Conservation (phyloP, 2,888 invertebrate genomes). For the Caprella mutica region DNA sequence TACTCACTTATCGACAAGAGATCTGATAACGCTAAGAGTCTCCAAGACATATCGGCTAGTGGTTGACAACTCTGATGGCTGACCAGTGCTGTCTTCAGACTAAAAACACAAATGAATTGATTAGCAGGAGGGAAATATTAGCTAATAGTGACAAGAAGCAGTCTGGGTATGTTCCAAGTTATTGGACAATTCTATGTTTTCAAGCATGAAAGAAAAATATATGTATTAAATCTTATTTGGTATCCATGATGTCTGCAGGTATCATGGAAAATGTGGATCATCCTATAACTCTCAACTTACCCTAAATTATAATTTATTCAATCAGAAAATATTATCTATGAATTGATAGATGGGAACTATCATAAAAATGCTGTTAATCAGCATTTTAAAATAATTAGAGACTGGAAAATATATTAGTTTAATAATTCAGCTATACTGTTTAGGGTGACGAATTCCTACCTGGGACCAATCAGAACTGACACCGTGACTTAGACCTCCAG, state of each 20-base stretch:
- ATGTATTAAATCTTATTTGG: too few relatives aligned
- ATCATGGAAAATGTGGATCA: too few relatives aligned
- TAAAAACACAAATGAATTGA: neutral
- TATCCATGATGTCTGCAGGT: too few relatives aligned
- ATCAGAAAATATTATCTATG: neutral
- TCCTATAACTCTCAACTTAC: too few relatives aligned
- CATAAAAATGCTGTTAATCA: too few relatives aligned
- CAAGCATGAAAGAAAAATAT: neutral
- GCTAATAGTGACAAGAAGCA: neutral
- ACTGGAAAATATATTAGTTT: too few relatives aligned
- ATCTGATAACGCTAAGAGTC: slow-evolving; percentile 64
- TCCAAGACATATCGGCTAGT: slow-evolving; percentile 50
- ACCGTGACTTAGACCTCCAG: slow-evolving; percentile 18
- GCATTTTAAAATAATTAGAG: too few relatives aligned
- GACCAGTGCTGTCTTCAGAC: neutral
- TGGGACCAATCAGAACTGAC: slow-evolving; percentile 15
- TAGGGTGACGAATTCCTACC: neutral
- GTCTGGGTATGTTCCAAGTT: neutral
- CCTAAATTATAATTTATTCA: neutral
- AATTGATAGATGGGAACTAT: neutral
- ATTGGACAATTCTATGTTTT: neutral
- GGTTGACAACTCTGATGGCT: slow-evolving; percentile 12
- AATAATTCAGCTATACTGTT: too few relatives aligned
- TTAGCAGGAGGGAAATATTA: neutral
- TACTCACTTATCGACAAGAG: slow-evolving; percentile 71